Percentiles rank a stretch among this genome's conserved stretches.
These are phyloP conservation scores for Sitobion miscanthi DNA, from an alignment of 1,140 invertebrate genomes.

Conservation along the genomic window DNA sequence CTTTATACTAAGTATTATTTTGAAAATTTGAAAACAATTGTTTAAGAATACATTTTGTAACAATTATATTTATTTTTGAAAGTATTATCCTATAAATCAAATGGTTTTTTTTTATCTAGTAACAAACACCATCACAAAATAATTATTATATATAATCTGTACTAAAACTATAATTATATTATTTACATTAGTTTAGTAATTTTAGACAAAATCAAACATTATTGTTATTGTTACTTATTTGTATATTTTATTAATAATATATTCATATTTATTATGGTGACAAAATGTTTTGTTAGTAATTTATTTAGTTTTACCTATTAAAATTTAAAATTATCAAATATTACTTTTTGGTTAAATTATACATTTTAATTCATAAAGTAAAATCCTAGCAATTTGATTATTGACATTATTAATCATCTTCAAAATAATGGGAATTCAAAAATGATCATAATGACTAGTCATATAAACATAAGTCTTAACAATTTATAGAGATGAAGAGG, in stretches of 20 bases:
- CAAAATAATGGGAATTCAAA: background rate
- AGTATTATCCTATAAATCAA: background rate
- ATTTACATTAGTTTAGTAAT: background rate
- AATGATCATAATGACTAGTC: background rate
- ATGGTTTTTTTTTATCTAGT: background rate
- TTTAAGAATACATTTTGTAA: background rate
- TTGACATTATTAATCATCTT: background rate
- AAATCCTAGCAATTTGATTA: background rate
- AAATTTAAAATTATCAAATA: too few species aligned
- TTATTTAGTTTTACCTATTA: background rate
- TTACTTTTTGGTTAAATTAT: background rate
- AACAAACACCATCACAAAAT: background rate
- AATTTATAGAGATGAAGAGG: background rate
- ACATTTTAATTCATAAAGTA: background rate
- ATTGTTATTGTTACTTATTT: constrained; percentile 29
- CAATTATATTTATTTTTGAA: background rate
- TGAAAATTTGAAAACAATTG: background rate
- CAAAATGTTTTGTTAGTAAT: background rate
- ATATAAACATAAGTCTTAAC: background rate
- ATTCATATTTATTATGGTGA: background rate
- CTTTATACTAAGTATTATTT: background rate
- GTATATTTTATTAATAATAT: constrained; percentile 9
- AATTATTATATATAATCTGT: background rate
- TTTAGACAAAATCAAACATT: background rate
- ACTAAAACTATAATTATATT: background rate